Conservation (phyloP, 2,888 invertebrate genomes). For the Schizotus pectinicornis region DNA sequence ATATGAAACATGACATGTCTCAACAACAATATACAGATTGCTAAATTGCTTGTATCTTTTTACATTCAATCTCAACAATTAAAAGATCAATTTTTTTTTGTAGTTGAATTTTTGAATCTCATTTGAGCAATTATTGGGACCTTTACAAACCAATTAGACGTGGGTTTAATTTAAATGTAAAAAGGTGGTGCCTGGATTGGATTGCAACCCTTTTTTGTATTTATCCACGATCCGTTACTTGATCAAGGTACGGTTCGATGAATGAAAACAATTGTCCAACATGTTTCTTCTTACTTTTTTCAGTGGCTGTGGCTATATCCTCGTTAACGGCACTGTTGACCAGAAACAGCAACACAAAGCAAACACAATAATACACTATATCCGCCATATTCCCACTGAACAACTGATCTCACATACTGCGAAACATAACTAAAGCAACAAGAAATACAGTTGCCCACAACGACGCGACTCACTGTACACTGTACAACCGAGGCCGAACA, state of each 20-base stretch:
- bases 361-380: slow-evolving; percentile 37
- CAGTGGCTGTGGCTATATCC: slow-evolving; percentile 36
- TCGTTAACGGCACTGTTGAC: slow-evolving; percentile 35
- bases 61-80: no score
- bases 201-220: no score
- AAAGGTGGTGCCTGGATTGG: no score
- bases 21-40: no score
- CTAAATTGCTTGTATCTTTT: no score
- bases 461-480: not conserved
- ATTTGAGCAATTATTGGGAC: no score
- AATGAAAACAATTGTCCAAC: not conserved
- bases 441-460: not conserved
- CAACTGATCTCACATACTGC: slow-evolving; percentile 30
- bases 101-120: no score
- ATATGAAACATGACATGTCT: no score
- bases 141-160: no score
- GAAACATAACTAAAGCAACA: slow-evolving; percentile 16
- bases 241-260: not conserved
- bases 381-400: slow-evolving; percentile 42
- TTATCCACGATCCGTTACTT: no score
- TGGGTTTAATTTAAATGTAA: no score
- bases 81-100: no score
- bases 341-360: slow-evolving; percentile 36
- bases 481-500: slow-evolving; percentile 13
- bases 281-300: slow-evolving; percentile 36